Evolutionary conservation across 2,888 invertebrate genomes (phyloP), one percentile per base, ranked within the genome.

Genomic region (Pammene fasciana): DNA sequence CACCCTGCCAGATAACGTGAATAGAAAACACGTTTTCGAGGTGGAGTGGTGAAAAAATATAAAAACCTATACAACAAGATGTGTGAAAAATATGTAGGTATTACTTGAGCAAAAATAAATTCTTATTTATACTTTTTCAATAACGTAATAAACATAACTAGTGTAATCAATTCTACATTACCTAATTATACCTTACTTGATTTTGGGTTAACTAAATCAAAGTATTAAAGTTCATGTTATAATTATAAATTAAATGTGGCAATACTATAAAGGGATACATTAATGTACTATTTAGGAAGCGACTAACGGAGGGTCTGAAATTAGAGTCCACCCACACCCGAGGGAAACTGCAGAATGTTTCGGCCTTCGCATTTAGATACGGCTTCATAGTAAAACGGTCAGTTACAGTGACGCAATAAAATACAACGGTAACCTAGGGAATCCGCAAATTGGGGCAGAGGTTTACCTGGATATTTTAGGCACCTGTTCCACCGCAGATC

Each of bases 291-390:
- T 50, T 68, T 52, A 52, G 38, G 26, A 50, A 65, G 50, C 45
- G 52, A 70, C 59, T 60, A 75, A 71, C 68, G 71, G 72, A 75
- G 79, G 79, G 75, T 78, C 78, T 73, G 74, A 73, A 78, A 81
- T 79, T 79, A 81, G 79, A 83, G 79, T 82, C 75, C 70, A 77
- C 82, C 75, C 70, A 77, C 75, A 73, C 83, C 75, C 81, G 62
- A 72, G 81, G 82, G 85, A 74, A 76, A 74, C 76, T 77, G 75
- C 74, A 76, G 77, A 77, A 76, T 74, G 75, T 79, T 78, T 74
- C 76, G 76, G 70, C 75, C 75, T 73, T 73, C 78, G 68, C 79
- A 81, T 83, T 82, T 79, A 80, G 80, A 79, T 83, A 83, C 75
- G 74, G 75, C 72, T 75, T 74, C 79, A 75, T 75, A 75, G 76